Evolutionary conservation across 2,797 vertebrate genomes (phyloP).

Genomic region (Coendou prehensilis): DNA sequence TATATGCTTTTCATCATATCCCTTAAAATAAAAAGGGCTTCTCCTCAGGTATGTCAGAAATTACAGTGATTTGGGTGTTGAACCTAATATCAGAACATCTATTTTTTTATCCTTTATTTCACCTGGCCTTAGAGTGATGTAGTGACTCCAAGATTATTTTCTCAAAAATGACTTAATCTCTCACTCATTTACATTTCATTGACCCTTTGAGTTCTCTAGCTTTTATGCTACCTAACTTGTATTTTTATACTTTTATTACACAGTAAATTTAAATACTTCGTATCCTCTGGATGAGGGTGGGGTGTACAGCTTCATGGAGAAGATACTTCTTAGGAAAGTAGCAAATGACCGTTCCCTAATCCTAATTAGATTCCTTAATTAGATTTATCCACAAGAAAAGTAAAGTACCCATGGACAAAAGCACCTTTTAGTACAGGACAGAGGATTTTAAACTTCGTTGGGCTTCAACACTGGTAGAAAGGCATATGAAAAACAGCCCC

Average conservation of each 20-base stretch:
- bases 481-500: not conserved
- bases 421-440: not conserved
- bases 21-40: conserved; percentile 55
- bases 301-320: not conserved
- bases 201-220: not conserved
- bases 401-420: not conserved
- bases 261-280: not conserved
- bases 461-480: not conserved
- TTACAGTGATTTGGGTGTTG: not conserved
- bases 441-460: not conserved
- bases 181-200: conserved; percentile 42
- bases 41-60: conserved; percentile 13
- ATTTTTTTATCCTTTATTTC: conserved; percentile 38
- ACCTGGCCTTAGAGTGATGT: conserved; percentile 17
- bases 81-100: not conserved
- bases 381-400: not conserved
- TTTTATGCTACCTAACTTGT: not conserved
- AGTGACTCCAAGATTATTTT: not conserved
- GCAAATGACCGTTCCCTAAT: not conserved
- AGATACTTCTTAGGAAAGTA: not conserved
- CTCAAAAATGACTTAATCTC: conserved; percentile 33
- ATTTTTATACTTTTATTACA: conserved; percentile 37
- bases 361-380: not conserved
- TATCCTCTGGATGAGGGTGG: not conserved
- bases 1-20: conserved; percentile 28